Conservation (phyloP, 2,113 vertebrate genomes). For the Morone saxatilis region DNA sequence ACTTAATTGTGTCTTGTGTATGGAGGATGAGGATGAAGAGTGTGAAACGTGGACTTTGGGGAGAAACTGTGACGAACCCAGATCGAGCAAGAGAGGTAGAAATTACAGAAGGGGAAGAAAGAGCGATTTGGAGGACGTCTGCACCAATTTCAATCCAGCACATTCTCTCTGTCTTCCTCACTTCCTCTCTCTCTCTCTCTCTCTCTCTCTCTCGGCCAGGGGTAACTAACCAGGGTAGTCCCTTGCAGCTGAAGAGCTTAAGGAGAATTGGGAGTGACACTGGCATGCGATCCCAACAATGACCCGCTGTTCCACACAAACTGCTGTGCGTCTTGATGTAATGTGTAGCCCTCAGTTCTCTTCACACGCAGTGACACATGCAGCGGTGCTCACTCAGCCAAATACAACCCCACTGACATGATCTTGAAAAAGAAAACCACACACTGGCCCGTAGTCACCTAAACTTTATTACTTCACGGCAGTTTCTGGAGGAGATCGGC, state of each 20-base stretch:
- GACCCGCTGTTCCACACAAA: slow-evolving; percentile 64
- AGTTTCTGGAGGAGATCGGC: slow-evolving; percentile 15
- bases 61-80: neutral
- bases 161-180: neutral
- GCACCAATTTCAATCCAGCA: neutral
- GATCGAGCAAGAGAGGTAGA: neutral
- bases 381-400: slow-evolving; percentile 7
- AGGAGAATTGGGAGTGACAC: slow-evolving; percentile 56
- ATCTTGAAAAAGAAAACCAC: slow-evolving; percentile 36
- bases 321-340: slow-evolving; percentile 54
- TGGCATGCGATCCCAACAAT: slow-evolving; percentile 62
- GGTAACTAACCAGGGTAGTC: slow-evolving; percentile 30
- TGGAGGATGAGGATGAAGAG: neutral
- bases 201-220: slow-evolving; percentile 20
- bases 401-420: slow-evolving; percentile 20
- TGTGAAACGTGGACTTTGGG: slow-evolving; percentile 6
- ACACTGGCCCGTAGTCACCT: slow-evolving; percentile 37
- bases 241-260: slow-evolving; percentile 26
- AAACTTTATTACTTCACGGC: slow-evolving; percentile 31
- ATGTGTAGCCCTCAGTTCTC: slow-evolving; percentile 26
- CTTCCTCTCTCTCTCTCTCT: slow-evolving; percentile 9
- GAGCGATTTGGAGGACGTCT: neutral
- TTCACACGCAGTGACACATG: slow-evolving; percentile 2
- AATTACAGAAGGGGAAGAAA: neutral
- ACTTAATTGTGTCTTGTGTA: neutral